phyloP scores from a whole-genome alignment of 2,888 invertebrate species.

The Callyntrura guangdongensis region DNA sequence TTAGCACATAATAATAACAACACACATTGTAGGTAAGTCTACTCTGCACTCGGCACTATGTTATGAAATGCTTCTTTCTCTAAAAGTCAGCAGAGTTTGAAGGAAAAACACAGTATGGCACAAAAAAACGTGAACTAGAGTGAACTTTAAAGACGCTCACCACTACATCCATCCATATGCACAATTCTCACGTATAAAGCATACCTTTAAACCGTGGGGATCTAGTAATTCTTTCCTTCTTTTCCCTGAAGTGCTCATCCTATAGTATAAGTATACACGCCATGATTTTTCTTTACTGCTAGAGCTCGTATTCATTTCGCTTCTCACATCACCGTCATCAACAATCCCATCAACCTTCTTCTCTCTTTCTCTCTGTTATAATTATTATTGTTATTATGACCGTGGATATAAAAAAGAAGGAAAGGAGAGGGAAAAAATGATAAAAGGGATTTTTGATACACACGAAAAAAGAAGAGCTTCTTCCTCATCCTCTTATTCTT shows the following conservation, averaged over 20 bases:
- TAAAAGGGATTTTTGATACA: slow-evolving; percentile 10
- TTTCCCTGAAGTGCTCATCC: background rate
- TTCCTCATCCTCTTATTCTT: background rate
- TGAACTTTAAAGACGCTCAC: slow-evolving; percentile 33
- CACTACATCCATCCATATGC: background rate
- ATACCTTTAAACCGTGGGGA: background rate
- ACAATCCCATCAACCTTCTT: background rate
- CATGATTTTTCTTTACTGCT: background rate
- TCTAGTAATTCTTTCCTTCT: background rate
- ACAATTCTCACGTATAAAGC: background rate
- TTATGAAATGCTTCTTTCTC: background rate
- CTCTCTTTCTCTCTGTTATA: slow-evolving; percentile 5
- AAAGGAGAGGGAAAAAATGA: too few relatives aligned
- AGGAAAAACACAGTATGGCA: slow-evolving; percentile 14
- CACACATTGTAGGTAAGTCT: background rate
- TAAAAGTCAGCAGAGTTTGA: slow-evolving; percentile 16
- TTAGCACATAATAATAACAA: slow-evolving; percentile 36
- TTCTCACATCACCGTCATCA: slow-evolving; percentile 9
- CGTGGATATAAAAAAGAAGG: background rate
- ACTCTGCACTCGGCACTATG: background rate
- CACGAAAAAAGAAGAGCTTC: background rate
- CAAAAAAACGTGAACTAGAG: slow-evolving; percentile 60
- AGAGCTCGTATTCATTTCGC: background rate
- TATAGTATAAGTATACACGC: too few relatives aligned
- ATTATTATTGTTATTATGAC: slow-evolving; percentile 25